Percentiles rank a stretch among this genome's conserved stretches.
phyloP scores from a whole-genome alignment of 1,140 invertebrate species.

The Apis cerana region DNA sequence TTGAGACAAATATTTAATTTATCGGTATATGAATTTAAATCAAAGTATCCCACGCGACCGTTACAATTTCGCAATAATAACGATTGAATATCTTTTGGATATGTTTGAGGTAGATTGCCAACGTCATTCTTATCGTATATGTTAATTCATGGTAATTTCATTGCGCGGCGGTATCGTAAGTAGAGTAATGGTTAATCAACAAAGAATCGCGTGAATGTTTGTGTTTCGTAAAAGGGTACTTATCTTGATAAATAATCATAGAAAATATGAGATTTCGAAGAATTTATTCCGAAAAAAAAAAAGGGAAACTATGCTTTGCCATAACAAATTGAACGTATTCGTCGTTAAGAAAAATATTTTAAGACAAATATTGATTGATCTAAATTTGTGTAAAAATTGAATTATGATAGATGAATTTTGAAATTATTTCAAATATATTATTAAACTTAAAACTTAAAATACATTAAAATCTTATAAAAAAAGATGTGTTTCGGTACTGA shows the following conservation, averaged over 20 bases:
- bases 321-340: too few species aligned
- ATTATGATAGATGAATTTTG: too few species aligned
- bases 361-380: too few species aligned
- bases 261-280: conserved; percentile 19
- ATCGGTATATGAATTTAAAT: conserved; percentile 1
- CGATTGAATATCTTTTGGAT: conserved; percentile 39
- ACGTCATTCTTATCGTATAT: conserved; percentile 48
- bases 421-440: too few species aligned
- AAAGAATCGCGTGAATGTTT: conserved; percentile 53
- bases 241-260: conserved; percentile 39
- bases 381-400: too few species aligned
- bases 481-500: not conserved
- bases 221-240: conserved; percentile 30
- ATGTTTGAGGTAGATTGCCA: conserved; percentile 34
- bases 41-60: conserved; percentile 6
- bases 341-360: too few species aligned
- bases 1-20: too few species aligned
- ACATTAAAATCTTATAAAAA: not conserved
- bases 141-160: conserved; percentile 61
- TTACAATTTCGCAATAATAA: conserved; percentile 44
- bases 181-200: conserved; percentile 49
- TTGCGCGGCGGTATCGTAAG: conserved; percentile 35
- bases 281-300: not conserved
- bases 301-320: not conserved
- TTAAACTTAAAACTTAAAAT: not conserved